Base-by-base conservation (phyloP, 2,113 vertebrate genomes). In the Ancistrus triradiatus region DNA sequence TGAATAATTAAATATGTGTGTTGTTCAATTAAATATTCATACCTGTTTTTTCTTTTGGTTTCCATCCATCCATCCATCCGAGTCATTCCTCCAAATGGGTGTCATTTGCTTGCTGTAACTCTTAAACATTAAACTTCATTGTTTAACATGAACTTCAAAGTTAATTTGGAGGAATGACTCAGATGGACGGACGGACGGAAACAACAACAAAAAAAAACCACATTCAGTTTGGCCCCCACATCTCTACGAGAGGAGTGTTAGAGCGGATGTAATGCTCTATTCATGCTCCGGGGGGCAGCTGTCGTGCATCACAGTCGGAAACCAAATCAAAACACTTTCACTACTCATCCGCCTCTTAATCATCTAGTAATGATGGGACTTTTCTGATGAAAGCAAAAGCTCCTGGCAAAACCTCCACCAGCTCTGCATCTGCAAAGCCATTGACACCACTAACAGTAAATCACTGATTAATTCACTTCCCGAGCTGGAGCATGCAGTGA, bases 241-340 rank as follows among this genome's bases (percentile, higher is more conserved):
- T 31, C 27, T 31, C 7, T 31, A 31, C 27, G 7, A 31, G 3
- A 31, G n/a, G n/a, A n/a, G n/a, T n/a, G n/a, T n/a, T 50, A 28
- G 13, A 8, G 15, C 21, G 31, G 1, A 25, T 66, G 64, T 27
- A 66, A 50, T 59, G 24, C 64, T 15, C 19, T 11, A 22, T 25
- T 7, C 5, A n/a, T 21, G 21, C 64, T 50, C 64, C 42, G 11
- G 55, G 17, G 33, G 64, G 64, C 64, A 65, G 63, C 37, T 65
- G 61, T 53, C 17, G 25, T 50, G 24, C 35, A 50, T 42, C 4
- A 42, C 13, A 42, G 38, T 42, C 13, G n/a, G 14, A 42, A 14
- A 42, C 24, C 55, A 22, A 24, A 31, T 13, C 17, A 28, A 15
- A 22, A n/a, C 3, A n/a, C 19, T 46, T 17, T n/a, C 11, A n/a